These are phyloP conservation scores for Sarcophaga variegata DNA, from an alignment of 2,888 invertebrate species.

Conservation along the genomic window DNA sequence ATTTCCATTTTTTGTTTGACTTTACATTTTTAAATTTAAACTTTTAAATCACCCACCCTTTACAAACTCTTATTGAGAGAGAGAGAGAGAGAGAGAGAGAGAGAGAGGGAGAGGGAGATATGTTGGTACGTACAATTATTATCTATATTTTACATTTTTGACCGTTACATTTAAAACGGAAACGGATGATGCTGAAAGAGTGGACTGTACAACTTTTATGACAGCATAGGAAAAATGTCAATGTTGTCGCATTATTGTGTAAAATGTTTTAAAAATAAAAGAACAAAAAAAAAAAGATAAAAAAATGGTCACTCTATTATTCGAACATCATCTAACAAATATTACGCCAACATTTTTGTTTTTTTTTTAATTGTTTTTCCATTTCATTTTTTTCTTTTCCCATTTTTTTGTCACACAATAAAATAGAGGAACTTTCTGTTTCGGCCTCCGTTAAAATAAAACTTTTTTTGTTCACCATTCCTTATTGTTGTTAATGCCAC, in stretches of 20 bases:
- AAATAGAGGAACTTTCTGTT: conserved; percentile 32
- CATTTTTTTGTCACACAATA: background rate
- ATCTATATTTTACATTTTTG: conserved; percentile 31
- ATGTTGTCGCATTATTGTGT: conserved; percentile 29
- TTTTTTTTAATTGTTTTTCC: conserved; percentile 38
- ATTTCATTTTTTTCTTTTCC: conserved; percentile 22
- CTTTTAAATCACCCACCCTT: too few relatives aligned
- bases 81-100: too few relatives aligned
- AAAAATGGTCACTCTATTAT: conserved; percentile 37
- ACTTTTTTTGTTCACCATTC: conserved; percentile 18
- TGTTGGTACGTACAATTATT: background rate
- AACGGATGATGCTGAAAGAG: conserved; percentile 51
- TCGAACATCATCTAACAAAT: conserved; percentile 50
- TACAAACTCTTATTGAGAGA: too few relatives aligned
- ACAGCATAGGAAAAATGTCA: conserved; percentile 57
- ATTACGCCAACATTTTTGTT: conserved; percentile 43
- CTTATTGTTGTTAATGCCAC: conserved; percentile 50
- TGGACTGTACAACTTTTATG: conserved; percentile 27
- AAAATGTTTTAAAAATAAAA: conserved; percentile 3
- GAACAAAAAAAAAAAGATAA: conserved; percentile 10
- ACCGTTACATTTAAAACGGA: conserved; percentile 59
- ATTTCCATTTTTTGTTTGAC: too few relatives aligned
- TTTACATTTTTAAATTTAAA: too few relatives aligned
- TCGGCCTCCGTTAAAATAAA: background rate
- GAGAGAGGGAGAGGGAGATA: too few relatives aligned